Evolutionary conservation across 1,140 invertebrate species (phyloP).

Genomic region (Platyscapa corneri): DNA sequence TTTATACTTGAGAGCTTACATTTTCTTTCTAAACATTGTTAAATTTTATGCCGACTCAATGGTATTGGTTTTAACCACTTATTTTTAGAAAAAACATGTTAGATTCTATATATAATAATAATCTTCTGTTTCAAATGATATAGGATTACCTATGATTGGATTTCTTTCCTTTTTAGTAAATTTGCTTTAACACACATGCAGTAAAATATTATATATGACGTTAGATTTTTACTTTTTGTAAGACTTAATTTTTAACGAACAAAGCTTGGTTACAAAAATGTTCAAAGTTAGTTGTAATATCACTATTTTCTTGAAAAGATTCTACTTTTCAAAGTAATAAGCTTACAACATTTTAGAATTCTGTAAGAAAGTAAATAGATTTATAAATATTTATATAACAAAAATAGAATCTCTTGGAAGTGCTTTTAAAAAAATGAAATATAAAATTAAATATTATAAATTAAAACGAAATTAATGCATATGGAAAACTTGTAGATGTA

Average conservation of each 20-base stretch:
- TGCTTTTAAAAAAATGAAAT: too few relatives aligned
- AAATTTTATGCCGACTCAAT: neutral
- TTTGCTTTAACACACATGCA: neutral
- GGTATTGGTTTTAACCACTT: neutral
- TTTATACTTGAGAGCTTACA: neutral
- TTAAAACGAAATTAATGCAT: too few relatives aligned
- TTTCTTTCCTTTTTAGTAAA: neutral
- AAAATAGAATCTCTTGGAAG: neutral
- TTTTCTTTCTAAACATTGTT: constrained; percentile 6
- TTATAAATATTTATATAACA: neutral
- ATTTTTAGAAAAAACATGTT: neutral
- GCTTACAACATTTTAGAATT: neutral
- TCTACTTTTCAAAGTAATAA: neutral
- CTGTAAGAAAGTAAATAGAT: neutral
- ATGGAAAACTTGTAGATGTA: too few relatives aligned
- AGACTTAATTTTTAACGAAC: neutral
- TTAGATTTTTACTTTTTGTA: too few relatives aligned
- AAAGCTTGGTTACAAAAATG: neutral
- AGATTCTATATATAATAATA: too few relatives aligned
- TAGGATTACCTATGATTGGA: neutral
- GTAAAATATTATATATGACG: neutral
- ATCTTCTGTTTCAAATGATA: neutral
- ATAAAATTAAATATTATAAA: too few relatives aligned
- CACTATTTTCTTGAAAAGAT: neutral
- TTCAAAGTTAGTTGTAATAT: neutral